Conservation (phyloP, 1,140 invertebrate genomes). For the Drosophila asahinai region DNA sequence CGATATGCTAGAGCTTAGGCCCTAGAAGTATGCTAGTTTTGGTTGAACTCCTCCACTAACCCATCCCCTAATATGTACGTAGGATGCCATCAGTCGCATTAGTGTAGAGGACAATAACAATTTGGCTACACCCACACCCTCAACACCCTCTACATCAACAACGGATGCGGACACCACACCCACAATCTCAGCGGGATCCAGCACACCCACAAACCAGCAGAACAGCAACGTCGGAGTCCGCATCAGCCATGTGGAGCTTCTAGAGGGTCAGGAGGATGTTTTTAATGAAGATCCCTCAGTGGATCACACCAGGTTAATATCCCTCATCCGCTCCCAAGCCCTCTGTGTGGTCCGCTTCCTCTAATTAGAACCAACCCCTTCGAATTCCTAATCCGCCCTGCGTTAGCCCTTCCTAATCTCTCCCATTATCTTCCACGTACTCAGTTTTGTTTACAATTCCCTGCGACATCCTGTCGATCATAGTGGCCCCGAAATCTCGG, state of each 20-base stretch:
- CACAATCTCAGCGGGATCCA: slow-evolving; percentile 15
- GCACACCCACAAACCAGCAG: slow-evolving; percentile 14
- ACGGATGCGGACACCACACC: slow-evolving; percentile 2
- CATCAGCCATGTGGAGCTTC: slow-evolving; percentile 1
- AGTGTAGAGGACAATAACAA: slow-evolving; percentile 71
- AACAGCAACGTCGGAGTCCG: slow-evolving; percentile 16
- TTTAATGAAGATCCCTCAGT: slow-evolving; percentile 14
- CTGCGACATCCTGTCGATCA: slow-evolving; percentile 59
- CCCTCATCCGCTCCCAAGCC: slow-evolving; percentile 5
- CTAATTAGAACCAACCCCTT: too few species aligned
- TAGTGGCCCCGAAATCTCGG: slow-evolving; percentile 58
- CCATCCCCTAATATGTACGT: slow-evolving; percentile 9
- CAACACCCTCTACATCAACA: slow-evolving; percentile 12
- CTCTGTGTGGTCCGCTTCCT: slow-evolving; percentile 28
- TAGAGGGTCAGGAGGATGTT: slow-evolving; percentile 7
- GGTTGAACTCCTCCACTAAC: slow-evolving; percentile 9
- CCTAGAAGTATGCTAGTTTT: not conserved
- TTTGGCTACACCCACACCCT: slow-evolving; percentile 22
- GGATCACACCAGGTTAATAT: slow-evolving; percentile 74
- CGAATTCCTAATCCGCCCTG: not conserved
- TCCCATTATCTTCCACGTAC: slow-evolving; percentile 42
- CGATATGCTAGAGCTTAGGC: not conserved
- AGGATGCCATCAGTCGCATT: slow-evolving; percentile 64
- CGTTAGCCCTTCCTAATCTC: slow-evolving; percentile 10
- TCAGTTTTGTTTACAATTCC: slow-evolving; percentile 82